phyloP scores from a whole-genome alignment of 2,113 vertebrate species.

The Chlorodrepanis virens region DNA sequence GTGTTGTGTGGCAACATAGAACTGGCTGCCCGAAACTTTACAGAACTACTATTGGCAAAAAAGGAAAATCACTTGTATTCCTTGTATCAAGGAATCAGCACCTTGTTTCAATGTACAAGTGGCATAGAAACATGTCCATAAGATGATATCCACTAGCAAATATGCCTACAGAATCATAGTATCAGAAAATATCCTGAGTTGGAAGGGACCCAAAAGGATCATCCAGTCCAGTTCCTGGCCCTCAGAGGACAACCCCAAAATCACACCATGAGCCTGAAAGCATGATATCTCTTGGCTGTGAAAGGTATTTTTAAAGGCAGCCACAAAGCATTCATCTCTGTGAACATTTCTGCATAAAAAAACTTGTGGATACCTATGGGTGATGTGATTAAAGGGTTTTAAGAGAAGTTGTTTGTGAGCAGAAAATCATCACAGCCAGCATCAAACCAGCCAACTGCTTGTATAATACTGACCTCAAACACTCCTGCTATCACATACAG shows the following conservation, averaged over 20 bases:
- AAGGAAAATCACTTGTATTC: neutral
- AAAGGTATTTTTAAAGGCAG: neutral
- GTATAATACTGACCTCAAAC: neutral
- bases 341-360: neutral
- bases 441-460: neutral
- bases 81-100: too few relatives aligned
- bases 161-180: neutral
- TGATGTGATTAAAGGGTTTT: neutral
- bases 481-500: neutral
- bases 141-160: neutral
- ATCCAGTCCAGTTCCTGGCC: neutral
- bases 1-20: neutral
- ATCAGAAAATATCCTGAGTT: neutral
- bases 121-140: accelerated
- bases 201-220: neutral
- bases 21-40: neutral
- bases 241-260: neutral
- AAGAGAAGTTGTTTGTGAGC: neutral
- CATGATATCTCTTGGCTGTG: neutral
- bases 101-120: neutral
- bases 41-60: neutral
- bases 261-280: neutral
- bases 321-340: neutral
- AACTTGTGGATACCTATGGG: neutral
- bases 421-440: neutral